phyloP scores from a whole-genome alignment of 2,113 vertebrate genomes.

The Cyanoderma ruficeps region DNA sequence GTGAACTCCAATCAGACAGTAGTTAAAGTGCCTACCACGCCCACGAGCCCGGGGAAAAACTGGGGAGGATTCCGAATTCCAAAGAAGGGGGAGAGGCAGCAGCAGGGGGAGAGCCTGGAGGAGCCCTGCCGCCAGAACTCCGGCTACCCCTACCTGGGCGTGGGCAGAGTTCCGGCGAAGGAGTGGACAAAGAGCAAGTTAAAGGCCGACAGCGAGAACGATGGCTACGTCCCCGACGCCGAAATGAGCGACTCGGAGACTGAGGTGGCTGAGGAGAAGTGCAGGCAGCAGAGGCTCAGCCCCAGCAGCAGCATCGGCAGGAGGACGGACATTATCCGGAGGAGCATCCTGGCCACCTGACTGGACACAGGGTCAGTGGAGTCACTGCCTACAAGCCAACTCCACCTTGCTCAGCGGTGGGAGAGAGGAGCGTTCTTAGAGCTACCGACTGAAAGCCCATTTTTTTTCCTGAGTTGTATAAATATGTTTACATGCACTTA shows the following conservation, averaged over 20 bases:
- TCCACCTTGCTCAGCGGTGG: neutral
- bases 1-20: slow-evolving; percentile 64
- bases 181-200: slow-evolving; percentile 78
- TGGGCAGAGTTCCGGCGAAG: slow-evolving; percentile 65
- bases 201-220: slow-evolving; percentile 77
- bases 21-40: slow-evolving; percentile 76
- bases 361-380: neutral
- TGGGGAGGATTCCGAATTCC: slow-evolving; percentile 98
- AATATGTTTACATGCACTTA: slow-evolving; percentile 73
- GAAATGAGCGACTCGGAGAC: slow-evolving; percentile 82
- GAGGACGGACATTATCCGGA: slow-evolving; percentile 87
- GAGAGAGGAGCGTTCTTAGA: slow-evolving; percentile 17
- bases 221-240: slow-evolving; percentile 77
- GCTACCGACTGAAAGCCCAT: neutral
- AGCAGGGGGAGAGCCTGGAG: slow-evolving; percentile 49
- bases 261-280: slow-evolving; percentile 83
- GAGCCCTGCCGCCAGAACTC: slow-evolving; percentile 71
- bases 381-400: slow-evolving; percentile 28
- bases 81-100: slow-evolving; percentile 85
- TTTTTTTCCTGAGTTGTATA: slow-evolving; percentile 56
- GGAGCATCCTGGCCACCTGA: slow-evolving; percentile 94
- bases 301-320: slow-evolving; percentile 78
- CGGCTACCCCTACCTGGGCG: slow-evolving; percentile 62
- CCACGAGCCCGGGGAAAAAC: slow-evolving; percentile 81
- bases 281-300: slow-evolving; percentile 81